Conservation (phyloP, 2,888 invertebrate genomes). For the Gonocerus acuteangulatus region DNA sequence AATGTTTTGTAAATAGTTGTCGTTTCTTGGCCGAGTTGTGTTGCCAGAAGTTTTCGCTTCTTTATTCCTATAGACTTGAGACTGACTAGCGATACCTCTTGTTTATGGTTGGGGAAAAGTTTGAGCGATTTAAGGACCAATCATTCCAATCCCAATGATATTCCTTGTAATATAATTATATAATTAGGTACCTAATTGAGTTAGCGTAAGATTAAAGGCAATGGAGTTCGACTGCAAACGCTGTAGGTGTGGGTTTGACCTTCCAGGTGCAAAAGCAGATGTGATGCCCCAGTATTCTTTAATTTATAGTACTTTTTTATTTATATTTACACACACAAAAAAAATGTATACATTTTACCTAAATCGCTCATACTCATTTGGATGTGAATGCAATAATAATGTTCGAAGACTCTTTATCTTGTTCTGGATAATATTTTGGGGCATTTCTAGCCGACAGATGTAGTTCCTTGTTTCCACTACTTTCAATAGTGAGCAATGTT, state of each 20-base stretch:
- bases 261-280: no score
- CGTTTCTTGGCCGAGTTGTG: constrained; percentile 16
- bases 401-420: constrained; percentile 2
- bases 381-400: constrained; percentile 15
- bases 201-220: no score
- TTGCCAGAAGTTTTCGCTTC: constrained; percentile 21
- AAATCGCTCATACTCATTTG: constrained; percentile 15
- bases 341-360: background rate
- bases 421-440: background rate
- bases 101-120: constrained; percentile 11
- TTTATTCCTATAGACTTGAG: constrained; percentile 27
- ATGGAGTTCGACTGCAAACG: no score
- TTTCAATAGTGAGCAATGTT: constrained; percentile 7
- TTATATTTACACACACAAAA: background rate
- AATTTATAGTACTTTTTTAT: background rate
- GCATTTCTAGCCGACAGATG: constrained; percentile 3
- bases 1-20: constrained; percentile 24
- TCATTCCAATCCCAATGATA: background rate
- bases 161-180: no score
- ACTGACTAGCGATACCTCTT: constrained; percentile 23
- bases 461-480: constrained; percentile 20
- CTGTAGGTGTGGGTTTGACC: no score
- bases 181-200: no score
- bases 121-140: constrained; percentile 25
- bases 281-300: no score